A percentile compares a stretch with the other conserved stretches of the same genome.
These are phyloP conservation scores for Brachionus sp. DNA, from an alignment of 1,140 invertebrate species.

Conservation along the genomic window DNA sequence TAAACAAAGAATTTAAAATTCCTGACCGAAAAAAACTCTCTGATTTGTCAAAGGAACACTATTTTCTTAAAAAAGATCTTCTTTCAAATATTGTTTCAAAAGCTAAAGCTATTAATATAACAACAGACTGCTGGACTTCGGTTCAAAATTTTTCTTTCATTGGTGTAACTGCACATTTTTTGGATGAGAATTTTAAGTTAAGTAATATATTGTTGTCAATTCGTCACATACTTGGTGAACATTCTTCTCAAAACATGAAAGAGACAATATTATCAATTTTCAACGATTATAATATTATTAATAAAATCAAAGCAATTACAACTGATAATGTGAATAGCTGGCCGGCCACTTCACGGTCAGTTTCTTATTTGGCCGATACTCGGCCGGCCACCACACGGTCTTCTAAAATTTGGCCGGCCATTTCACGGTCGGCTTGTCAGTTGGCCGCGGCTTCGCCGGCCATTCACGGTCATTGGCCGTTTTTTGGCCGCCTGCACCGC, in stretches of 20 bases:
- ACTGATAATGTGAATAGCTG: neutral
- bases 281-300: neutral
- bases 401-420: no score
- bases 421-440: no score
- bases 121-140: neutral
- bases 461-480: no score
- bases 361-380: no score
- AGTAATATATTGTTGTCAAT: neutral
- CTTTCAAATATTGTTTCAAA: neutral
- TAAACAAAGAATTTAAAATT: neutral
- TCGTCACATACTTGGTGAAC: neutral
- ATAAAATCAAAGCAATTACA: neutral
- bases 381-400: no score
- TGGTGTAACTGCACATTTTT: neutral
- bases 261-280: neutral
- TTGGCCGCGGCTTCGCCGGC: no score
- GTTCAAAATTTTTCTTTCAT: neutral
- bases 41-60: neutral
- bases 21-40: neutral
- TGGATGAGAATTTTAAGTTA: neutral
- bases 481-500: no score
- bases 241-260: neutral
- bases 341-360: no score
- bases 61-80: neutral
- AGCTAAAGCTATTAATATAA: neutral